phyloP scores from a whole-genome alignment of 2,888 invertebrate genomes.

The Trichogramma dendrolimi region DNA sequence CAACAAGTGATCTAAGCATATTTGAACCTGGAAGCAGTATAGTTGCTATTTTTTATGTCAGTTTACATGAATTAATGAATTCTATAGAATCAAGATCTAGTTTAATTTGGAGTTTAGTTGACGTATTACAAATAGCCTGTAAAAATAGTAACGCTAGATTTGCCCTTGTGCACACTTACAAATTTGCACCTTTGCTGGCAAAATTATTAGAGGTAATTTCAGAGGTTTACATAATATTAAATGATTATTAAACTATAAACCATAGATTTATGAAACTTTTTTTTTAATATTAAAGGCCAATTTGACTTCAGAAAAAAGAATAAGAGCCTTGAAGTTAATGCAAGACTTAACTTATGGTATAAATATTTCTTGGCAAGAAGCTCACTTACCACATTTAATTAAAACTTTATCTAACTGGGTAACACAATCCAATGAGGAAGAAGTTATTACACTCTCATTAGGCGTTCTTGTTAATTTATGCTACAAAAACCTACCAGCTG shows the following conservation, averaged over 20 bases:
- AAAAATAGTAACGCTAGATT: conserved; percentile 61
- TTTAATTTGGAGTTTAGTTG: conserved; percentile 63
- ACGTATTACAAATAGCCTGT: conserved; percentile 63
- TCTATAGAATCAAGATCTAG: conserved; percentile 57
- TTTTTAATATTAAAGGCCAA: conserved; percentile 40
- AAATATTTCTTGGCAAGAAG: conserved; percentile 76
- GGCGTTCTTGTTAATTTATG: conserved; percentile 75
- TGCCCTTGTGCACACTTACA: conserved; percentile 66
- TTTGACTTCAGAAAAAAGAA: conserved; percentile 61
- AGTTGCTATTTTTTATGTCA: conserved; percentile 65
- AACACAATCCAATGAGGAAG: conserved; percentile 53
- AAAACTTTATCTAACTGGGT: conserved; percentile 67
- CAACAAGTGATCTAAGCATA: conserved; percentile 61
- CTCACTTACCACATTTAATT: conserved; percentile 66
- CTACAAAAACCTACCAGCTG: conserved; percentile 71
- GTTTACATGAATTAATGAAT: conserved; percentile 63
- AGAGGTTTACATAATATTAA: neutral
- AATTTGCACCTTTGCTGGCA: conserved; percentile 65
- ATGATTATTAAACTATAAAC: neutral
- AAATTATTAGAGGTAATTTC: conserved; percentile 57
- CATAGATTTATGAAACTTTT: conserved; percentile 11
- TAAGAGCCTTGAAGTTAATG: conserved; percentile 62
- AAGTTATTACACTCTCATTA: conserved; percentile 56
- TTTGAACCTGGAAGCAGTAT: conserved; percentile 65
- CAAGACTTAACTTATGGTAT: conserved; percentile 78